These are phyloP conservation scores for Silurus meridionalis DNA, from an alignment of 2,113 vertebrate species.

Conservation along the genomic window DNA sequence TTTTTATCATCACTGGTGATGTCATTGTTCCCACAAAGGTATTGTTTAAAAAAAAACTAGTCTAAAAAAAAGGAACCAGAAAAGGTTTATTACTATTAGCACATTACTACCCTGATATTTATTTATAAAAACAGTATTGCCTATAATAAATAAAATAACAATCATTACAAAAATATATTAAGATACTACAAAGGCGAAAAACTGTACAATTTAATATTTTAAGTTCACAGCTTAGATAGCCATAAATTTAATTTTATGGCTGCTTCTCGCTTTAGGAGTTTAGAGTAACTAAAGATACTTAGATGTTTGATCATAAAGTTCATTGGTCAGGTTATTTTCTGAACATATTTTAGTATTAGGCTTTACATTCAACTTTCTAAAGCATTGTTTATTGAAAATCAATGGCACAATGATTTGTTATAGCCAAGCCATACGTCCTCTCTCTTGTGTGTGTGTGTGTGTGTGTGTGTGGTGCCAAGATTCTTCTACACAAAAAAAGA, in stretches of 20 bases:
- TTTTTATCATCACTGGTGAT: not conserved
- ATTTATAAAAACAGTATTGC: not conserved
- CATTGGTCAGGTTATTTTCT: not conserved
- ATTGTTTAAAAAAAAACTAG: not conserved
- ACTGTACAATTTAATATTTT: not conserved
- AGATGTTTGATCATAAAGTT: not conserved
- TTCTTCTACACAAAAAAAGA: too few species aligned
- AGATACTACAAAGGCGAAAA: not conserved
- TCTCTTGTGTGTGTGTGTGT: slow-evolving; percentile 6
- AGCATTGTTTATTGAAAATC: not conserved
- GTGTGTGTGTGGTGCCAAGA: not conserved
- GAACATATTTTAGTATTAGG: not conserved
- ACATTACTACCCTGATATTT: not conserved
- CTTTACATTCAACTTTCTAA: not conserved
- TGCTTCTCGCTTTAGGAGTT: not conserved
- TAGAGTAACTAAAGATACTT: not conserved
- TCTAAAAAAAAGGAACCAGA: not conserved
- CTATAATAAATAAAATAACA: not conserved
- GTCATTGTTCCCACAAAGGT: not conserved
- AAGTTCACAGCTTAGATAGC: not conserved
- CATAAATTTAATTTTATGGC: not conserved
- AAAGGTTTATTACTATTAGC: not conserved
- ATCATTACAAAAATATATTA: not conserved
- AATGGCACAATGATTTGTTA: not conserved
- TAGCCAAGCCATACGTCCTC: not conserved